Evolutionary conservation across 2,797 vertebrate species (phyloP).

Genomic region (Cirrhinus molitorella): DNA sequence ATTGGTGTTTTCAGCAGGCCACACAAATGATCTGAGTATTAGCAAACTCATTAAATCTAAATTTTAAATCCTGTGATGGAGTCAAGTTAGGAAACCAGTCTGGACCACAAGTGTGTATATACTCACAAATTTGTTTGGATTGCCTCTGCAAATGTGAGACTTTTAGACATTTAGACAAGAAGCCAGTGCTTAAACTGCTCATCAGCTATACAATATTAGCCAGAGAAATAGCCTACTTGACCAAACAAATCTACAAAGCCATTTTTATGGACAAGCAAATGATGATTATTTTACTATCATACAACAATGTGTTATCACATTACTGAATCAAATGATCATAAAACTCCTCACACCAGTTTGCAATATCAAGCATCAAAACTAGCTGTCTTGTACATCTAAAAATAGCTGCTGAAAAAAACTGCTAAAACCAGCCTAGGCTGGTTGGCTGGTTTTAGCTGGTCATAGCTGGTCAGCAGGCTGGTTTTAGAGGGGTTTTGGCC

Average conservation of each 20-base stretch:
- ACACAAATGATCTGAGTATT: constrained; percentile 1
- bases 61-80: not conserved
- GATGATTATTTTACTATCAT: not conserved
- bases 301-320: not conserved
- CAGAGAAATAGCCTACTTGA: not conserved
- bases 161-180: not conserved
- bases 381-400: too few relatives aligned
- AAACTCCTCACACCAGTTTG: not conserved
- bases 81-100: not conserved
- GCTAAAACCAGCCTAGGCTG: too few relatives aligned
- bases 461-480: too few relatives aligned
- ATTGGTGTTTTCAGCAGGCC: constrained; percentile 13
- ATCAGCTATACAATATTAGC: not conserved
- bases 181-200: not conserved
- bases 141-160: not conserved
- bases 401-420: too few relatives aligned
- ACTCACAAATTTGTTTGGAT: not conserved
- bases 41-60: constrained; percentile 23
- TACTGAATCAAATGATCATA: not conserved
- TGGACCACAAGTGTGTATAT: not conserved
- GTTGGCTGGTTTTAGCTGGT: too few relatives aligned
- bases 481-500: too few relatives aligned
- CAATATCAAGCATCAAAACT: too few relatives aligned
- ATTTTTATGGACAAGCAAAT: not conserved
- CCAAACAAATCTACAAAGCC: not conserved